These are phyloP conservation scores for human DNA, from an alignment of 2,113 vertebrate species.

Conservation along the genomic window GRCh38 chr1:212380001-212380500, in stretches of 20 bases:
- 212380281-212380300: neutral
- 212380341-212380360: neutral
- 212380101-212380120: neutral
- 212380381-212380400: neutral
- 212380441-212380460: neutral
- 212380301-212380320: neutral
- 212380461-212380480: neutral
- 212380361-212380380: neutral
- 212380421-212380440: neutral
- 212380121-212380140: neutral
- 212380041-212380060: neutral
- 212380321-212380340: neutral
- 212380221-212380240: neutral
- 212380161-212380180: neutral
- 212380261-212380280: neutral
- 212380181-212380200: neutral
- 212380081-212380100: neutral
- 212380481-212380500: neutral
- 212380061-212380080: neutral
- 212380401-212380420: neutral
- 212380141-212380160: neutral
- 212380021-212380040: slow-evolving; percentile 93
- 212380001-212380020: slow-evolving; percentile 92
- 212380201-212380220: too few relatives aligned
- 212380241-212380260: neutral